Percentiles rank a stretch among this genome's conserved stretches.
Evolutionary conservation across 2,113 vertebrate species (phyloP).

Genomic region (Polypterus bichir): DNA sequence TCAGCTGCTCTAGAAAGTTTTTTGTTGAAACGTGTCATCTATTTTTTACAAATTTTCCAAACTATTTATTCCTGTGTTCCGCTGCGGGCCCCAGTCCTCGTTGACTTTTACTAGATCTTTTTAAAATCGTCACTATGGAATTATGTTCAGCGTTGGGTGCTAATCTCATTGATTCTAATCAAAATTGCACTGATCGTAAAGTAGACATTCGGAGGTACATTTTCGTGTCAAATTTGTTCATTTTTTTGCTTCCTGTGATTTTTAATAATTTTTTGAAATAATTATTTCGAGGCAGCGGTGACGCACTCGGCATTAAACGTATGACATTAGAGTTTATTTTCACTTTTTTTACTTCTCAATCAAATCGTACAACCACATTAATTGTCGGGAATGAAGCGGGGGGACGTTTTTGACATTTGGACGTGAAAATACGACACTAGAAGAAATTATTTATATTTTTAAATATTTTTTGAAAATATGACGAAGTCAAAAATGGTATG

Average conservation of each 20-base stretch:
- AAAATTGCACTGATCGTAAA: conserved; percentile 23
- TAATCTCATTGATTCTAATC: conserved; percentile 4
- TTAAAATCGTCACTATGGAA: conserved; percentile 34
- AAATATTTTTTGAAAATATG: conserved; percentile 96
- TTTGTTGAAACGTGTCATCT: conserved; percentile 19
- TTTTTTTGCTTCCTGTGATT: conserved; percentile 44
- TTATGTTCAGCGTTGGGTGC: conserved; percentile 37
- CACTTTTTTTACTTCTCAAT: conserved; percentile 30
- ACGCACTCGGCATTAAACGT: conserved; percentile 30
- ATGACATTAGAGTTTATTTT: conserved; percentile 31
- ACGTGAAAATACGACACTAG: conserved; percentile 28
- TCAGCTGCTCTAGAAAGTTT: conserved; percentile 7
- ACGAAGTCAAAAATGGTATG: conserved; percentile 69
- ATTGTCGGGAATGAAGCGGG: conserved; percentile 70
- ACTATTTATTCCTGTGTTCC: conserved; percentile 52
- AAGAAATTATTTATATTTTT: conserved; percentile 73
- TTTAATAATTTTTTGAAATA: conserved; percentile 72
- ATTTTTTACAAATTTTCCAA: conserved; percentile 30
- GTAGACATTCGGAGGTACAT: conserved; percentile 43
- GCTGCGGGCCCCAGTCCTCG: conserved; percentile 50
- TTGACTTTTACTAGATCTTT: conserved; percentile 22
- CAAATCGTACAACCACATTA: conserved; percentile 33
- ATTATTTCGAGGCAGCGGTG: conserved; percentile 31
- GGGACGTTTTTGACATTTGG: conserved; percentile 38
- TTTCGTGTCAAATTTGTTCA: conserved; percentile 51